phyloP scores from a whole-genome alignment of 1,140 invertebrate genomes.

The Glossosoma conforme region DNA sequence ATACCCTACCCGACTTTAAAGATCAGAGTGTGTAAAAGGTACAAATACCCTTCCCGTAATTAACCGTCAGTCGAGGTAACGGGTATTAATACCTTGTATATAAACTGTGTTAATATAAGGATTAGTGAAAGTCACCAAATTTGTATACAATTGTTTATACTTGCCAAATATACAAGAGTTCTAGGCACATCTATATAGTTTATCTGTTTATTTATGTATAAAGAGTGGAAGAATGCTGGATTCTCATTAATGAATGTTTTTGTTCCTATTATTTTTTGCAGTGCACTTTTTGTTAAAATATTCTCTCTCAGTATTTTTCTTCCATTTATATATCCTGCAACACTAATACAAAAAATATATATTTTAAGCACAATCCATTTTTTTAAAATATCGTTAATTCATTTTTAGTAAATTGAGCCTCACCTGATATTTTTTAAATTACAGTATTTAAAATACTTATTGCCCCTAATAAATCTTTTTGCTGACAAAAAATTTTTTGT shows the following conservation, averaged over 20 bases:
- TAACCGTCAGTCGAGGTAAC: too few relatives aligned
- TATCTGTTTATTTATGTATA: not conserved
- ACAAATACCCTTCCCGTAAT: too few relatives aligned
- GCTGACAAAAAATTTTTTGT: not conserved
- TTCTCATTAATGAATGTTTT: conserved; percentile 12
- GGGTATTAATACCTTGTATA: too few relatives aligned
- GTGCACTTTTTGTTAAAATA: conserved; percentile 6
- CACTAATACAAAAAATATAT: conserved; percentile 9
- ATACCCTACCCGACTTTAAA: too few relatives aligned
- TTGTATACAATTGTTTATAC: too few relatives aligned
- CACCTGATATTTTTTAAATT: too few relatives aligned
- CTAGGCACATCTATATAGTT: conserved; percentile 13
- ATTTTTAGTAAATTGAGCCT: too few relatives aligned
- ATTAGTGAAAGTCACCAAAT: too few relatives aligned
- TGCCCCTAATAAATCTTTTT: not conserved
- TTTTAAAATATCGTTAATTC: too few relatives aligned
- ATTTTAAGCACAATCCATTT: too few relatives aligned
- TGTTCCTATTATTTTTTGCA: conserved; percentile 18
- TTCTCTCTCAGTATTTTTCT: conserved; percentile 7
- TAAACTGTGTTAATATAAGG: too few relatives aligned
- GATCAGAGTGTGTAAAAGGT: too few relatives aligned
- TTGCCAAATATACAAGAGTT: conserved; percentile 18
- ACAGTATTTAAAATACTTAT: not conserved
- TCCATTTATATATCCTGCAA: conserved; percentile 20
- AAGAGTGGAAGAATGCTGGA: conserved; percentile 1